Conservation (phyloP, 2,888 invertebrate species). For the Pterostichus madidus region DNA sequence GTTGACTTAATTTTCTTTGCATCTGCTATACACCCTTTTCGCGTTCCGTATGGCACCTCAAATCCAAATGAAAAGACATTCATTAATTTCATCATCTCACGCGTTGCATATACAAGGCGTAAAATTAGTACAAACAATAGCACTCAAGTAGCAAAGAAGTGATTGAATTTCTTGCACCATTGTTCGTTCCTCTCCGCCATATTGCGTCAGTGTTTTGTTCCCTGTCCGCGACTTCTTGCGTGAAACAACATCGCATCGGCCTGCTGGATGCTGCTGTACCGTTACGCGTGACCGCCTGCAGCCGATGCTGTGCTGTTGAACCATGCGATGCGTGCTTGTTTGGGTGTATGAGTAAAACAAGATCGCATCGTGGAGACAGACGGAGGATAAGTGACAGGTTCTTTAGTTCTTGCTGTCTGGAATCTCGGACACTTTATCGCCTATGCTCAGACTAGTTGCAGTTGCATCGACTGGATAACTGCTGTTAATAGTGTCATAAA, state of each 20-base stretch:
- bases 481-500: conserved; percentile 37
- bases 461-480: background rate
- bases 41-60: no score
- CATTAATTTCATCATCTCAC: no score
- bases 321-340: conserved; percentile 31
- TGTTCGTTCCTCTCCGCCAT: background rate
- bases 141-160: no score
- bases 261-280: conserved; percentile 42
- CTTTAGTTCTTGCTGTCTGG: conserved; percentile 27
- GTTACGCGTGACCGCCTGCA: conserved; percentile 52
- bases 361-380: conserved; percentile 38
- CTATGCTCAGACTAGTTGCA: background rate
- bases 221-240: background rate
- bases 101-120: no score
- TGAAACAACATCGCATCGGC: conserved; percentile 16
- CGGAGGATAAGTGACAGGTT: conserved; percentile 14
- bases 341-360: conserved; percentile 22
- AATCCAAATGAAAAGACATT: no score
- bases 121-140: no score
- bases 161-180: no score
- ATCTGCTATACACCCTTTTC: no score
- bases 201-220: conserved; percentile 39
- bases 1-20: no score
- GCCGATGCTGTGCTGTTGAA: conserved; percentile 41
- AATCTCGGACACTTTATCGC: background rate